A percentile compares a stretch with the other conserved stretches of the same genome.
Evolutionary conservation across 2,888 invertebrate genomes (phyloP).

Genomic region (Kuschelorhynchus macadamiae): DNA sequence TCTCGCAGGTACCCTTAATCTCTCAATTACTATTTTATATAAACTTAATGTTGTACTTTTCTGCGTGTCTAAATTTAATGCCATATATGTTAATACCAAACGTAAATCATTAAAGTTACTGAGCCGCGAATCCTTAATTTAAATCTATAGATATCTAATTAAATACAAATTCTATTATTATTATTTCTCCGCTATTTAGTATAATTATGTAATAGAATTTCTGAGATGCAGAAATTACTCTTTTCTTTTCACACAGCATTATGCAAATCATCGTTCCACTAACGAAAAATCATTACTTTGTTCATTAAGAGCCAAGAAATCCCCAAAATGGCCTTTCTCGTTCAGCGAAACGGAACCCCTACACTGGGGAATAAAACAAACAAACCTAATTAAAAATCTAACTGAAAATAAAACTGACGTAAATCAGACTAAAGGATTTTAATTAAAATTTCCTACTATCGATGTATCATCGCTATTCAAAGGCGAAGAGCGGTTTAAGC

Average conservation of each 20-base stretch:
- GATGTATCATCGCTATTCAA: constrained; percentile 40
- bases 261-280: not conserved
- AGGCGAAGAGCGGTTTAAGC: constrained; percentile 33
- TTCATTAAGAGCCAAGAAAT: constrained; percentile 19
- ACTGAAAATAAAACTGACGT: constrained; percentile 35
- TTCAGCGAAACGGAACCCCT: constrained; percentile 23
- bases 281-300: constrained; percentile 18
- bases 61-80: too few species aligned
- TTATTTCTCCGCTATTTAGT: too few species aligned
- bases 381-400: constrained; percentile 46
- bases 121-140: too few species aligned
- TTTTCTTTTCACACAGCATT: not conserved
- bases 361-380: constrained; percentile 34
- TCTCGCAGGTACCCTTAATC: too few species aligned
- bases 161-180: too few species aligned
- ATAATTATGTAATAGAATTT: too few species aligned
- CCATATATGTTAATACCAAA: too few species aligned
- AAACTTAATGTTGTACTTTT: too few species aligned
- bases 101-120: too few species aligned
- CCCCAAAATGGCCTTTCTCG: constrained; percentile 18
- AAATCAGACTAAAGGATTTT: constrained; percentile 48
- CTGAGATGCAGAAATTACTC: not conserved
- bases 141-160: too few species aligned
- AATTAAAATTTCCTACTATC: constrained; percentile 47
- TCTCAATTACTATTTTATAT: too few species aligned